Conservation (phyloP, 2,113 vertebrate species). For the Corythoichthys intestinalis region DNA sequence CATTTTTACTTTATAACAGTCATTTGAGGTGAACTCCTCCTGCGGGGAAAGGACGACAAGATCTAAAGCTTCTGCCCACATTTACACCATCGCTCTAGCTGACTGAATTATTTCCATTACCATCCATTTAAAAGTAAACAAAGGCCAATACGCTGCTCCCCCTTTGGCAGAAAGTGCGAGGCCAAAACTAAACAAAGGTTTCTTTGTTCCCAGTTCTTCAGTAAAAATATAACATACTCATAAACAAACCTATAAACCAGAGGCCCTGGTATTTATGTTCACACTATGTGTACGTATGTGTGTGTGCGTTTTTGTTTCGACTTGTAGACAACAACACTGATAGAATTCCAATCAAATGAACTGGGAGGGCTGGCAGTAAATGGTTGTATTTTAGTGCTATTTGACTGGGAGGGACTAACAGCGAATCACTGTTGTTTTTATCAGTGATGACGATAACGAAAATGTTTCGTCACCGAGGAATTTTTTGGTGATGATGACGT, state of each 20-base stretch:
- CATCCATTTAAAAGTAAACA: conserved; percentile 11
- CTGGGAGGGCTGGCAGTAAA: no score
- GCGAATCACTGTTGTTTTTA: no score
- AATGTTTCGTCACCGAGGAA: no score
- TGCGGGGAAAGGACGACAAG: no score
- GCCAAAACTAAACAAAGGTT: conserved; percentile 26
- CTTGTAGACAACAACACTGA: no score
- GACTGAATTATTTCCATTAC: background rate
- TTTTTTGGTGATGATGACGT: no score
- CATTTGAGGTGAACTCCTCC: no score
- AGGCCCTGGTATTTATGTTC: background rate
- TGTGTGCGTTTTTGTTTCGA: background rate
- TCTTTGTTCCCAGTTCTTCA: background rate
- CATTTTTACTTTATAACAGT: no score
- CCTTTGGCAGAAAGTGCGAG: conserved; percentile 14
- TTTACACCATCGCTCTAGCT: background rate
- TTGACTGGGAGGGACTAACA: no score
- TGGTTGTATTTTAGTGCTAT: no score
- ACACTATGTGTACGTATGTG: background rate
- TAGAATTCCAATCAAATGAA: no score
- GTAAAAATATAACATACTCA: background rate
- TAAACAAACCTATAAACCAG: background rate
- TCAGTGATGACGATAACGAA: no score
- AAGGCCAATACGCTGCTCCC: background rate
- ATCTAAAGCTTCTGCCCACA: background rate